These are phyloP conservation scores for Cirrhinus mrigala DNA, from an alignment of 2,797 vertebrate genomes.

Conservation along the genomic window DNA sequence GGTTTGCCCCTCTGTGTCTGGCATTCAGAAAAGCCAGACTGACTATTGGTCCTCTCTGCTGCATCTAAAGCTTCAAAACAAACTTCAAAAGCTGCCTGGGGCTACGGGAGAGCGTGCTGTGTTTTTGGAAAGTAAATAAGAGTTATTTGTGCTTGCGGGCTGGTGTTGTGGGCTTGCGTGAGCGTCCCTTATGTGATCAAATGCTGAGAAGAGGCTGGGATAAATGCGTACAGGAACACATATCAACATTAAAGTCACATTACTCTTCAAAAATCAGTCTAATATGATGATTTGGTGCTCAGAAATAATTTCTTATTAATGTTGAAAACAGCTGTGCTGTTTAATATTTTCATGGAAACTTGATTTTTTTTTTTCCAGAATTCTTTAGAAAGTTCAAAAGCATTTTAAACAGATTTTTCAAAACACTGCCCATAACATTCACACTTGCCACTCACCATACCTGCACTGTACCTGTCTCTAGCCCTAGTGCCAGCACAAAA, in stretches of 20 bases:
- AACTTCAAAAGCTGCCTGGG: slow-evolving; percentile 23
- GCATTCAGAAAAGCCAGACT: background rate
- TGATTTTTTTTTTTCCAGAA: background rate
- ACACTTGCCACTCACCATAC: slow-evolving; percentile 60
- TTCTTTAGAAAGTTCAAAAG: background rate
- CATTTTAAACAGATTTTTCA: background rate
- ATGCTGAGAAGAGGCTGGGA: background rate
- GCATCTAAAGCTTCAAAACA: slow-evolving; percentile 21
- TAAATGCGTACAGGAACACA: background rate
- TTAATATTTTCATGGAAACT: background rate
- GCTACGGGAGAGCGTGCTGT: background rate
- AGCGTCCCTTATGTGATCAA: background rate
- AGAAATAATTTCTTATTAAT: background rate
- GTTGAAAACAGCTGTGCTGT: background rate
- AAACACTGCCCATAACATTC: too few species aligned
- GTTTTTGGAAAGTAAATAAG: slow-evolving; percentile 20
- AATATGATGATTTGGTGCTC: background rate
- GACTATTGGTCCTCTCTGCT: background rate
- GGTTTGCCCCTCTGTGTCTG: background rate
- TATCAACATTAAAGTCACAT: background rate
- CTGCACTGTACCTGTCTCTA: slow-evolving; percentile 70
- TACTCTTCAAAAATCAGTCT: background rate
- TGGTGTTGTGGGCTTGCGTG: background rate
- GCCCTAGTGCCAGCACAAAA: slow-evolving; percentile 70
- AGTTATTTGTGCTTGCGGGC: background rate